Percentiles rank a stretch among this genome's conserved stretches.
Conservation (phyloP, 2,888 invertebrate genomes). For the Osmoderma eremita region DNA sequence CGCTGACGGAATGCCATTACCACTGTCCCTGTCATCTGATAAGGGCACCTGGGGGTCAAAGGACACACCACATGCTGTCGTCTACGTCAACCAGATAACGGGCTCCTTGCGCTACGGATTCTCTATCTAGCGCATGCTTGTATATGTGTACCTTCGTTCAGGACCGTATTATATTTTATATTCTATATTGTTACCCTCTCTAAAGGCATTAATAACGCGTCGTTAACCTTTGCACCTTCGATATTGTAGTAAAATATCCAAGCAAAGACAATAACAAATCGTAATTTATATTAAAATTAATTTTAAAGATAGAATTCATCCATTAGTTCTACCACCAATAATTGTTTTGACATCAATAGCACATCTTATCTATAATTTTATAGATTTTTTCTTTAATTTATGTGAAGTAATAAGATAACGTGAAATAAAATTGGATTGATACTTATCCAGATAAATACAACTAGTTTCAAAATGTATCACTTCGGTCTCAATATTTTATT, state of each 20-base stretch:
- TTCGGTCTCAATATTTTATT: too few species aligned
- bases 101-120: conserved; percentile 36
- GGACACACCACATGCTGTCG: conserved; percentile 59
- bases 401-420: too few species aligned
- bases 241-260: conserved; percentile 15
- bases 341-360: too few species aligned
- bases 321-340: too few species aligned
- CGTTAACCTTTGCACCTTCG: conserved; percentile 6
- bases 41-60: conserved; percentile 58
- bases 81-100: conserved; percentile 48
- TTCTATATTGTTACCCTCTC: conserved; percentile 9
- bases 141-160: conserved; percentile 16
- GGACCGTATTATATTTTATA: conserved; percentile 30
- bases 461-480: too few species aligned
- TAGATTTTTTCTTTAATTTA: too few species aligned
- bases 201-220: background rate
- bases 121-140: conserved; percentile 17
- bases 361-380: too few species aligned
- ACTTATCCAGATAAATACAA: too few species aligned
- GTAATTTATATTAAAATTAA: conserved; percentile 5
- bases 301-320: background rate
- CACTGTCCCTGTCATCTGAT: conserved; percentile 62
- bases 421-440: too few species aligned
- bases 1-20: conserved; percentile 61
- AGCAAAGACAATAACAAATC: background rate